Evolutionary conservation across 1,140 invertebrate genomes (phyloP).

Genomic region (Lordiphosa collinella): DNA sequence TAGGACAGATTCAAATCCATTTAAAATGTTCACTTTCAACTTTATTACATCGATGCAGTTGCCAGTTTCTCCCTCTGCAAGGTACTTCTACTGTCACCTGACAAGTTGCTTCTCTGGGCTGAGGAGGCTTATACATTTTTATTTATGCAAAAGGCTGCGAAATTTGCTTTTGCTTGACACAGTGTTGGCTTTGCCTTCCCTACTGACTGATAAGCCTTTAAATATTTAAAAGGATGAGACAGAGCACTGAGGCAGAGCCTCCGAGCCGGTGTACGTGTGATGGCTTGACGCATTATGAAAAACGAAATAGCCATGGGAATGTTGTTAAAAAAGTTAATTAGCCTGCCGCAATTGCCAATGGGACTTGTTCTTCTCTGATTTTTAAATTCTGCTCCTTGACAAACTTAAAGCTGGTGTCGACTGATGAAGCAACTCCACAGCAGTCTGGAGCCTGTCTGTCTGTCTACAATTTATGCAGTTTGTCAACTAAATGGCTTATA

Average conservation of each 20-base stretch:
- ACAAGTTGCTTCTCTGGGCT: not conserved
- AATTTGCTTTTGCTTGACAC: conserved; percentile 2
- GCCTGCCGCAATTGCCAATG: conserved; percentile 10
- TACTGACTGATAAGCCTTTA: conserved; percentile 39
- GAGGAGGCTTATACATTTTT: conserved; percentile 5
- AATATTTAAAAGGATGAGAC: conserved; percentile 44
- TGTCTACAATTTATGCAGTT: conserved; percentile 10
- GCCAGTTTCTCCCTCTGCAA: too few species aligned
- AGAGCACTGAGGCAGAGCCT: not conserved
- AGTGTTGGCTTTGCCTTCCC: conserved; percentile 14
- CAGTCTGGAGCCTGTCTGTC: not conserved
- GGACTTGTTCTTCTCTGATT: conserved; percentile 5
- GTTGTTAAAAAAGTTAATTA: conserved; percentile 36
- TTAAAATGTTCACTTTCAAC: too few species aligned
- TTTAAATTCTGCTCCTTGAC: not conserved
- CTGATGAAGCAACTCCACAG: not conserved
- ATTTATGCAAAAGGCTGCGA: conserved; percentile 12
- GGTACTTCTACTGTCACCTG: too few species aligned
- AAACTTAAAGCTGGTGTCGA: too few species aligned
- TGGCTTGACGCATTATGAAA: conserved; percentile 43
- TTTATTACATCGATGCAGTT: too few species aligned
- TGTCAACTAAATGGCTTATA: conserved; percentile 11
- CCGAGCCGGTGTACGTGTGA: conserved; percentile 13
- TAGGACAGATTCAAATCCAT: too few species aligned
- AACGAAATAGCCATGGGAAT: conserved; percentile 41